These are phyloP conservation scores for Hippocampus comes DNA, from an alignment of 2,113 vertebrate genomes.

Conservation along the genomic window DNA sequence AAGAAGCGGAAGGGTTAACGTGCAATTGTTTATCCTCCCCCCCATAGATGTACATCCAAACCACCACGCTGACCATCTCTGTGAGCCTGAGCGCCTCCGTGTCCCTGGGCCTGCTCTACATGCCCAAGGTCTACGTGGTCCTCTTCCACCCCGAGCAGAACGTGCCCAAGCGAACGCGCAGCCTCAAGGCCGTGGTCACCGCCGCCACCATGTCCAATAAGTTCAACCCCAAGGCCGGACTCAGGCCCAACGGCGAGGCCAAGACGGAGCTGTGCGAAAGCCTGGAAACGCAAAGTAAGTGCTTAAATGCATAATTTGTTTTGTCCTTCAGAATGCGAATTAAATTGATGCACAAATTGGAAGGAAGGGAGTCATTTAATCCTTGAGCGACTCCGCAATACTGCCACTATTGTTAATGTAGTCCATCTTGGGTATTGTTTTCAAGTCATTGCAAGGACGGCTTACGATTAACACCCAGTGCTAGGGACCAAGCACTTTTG, in stretches of 20 bases:
- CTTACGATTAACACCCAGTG: neutral
- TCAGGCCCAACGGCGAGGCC: conserved; percentile 95
- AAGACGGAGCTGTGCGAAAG: conserved; percentile 96
- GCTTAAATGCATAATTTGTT: neutral
- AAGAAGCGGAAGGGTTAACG: conserved; percentile 20
- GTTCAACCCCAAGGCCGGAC: conserved; percentile 92
- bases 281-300: conserved; percentile 90
- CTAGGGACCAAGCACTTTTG: neutral
- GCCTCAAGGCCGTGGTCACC: conserved; percentile 94
- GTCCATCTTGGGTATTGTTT: conserved; percentile 14
- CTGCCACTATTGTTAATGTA: conserved; percentile 25
- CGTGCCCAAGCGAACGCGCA: conserved; percentile 94
- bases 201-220: conserved; percentile 99
- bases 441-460: conserved; percentile 4
- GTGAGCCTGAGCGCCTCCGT: conserved; percentile 98
- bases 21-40: neutral
- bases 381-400: conserved; percentile 47
- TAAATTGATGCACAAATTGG: conserved; percentile 17
- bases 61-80: conserved; percentile 94
- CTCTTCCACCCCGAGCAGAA: conserved; percentile 99
- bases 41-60: conserved; percentile 95
- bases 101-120: conserved; percentile 96
- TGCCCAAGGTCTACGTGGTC: conserved; percentile 98
- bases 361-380: conserved; percentile 47
- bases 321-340: conserved; percentile 26